phyloP scores from a whole-genome alignment of 2,113 vertebrate genomes.

The Elephas maximus region DNA sequence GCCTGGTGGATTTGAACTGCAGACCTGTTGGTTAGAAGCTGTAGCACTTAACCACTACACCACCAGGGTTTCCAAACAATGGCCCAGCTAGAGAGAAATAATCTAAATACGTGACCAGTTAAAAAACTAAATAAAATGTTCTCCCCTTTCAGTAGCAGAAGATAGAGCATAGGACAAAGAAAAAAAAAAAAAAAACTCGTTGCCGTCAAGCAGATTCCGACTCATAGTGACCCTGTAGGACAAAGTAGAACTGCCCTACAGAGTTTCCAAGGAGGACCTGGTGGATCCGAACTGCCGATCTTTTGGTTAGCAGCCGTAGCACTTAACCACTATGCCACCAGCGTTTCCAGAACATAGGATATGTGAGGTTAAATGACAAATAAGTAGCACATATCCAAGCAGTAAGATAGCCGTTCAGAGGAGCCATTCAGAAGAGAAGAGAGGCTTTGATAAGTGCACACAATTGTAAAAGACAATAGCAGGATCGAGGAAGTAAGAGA shows the following conservation, averaged over 20 bases:
- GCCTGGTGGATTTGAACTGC: not conserved
- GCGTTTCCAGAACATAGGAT: too few relatives aligned
- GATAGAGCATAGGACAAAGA: not conserved
- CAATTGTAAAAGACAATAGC: not conserved
- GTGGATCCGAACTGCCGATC: too few relatives aligned
- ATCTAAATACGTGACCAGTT: not conserved
- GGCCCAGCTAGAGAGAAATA: not conserved
- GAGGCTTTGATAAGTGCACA: not conserved
- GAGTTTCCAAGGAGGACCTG: too few relatives aligned
- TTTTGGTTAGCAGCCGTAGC: too few relatives aligned
- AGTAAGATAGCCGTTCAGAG: not conserved
- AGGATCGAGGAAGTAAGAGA: not conserved
- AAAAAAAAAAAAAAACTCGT: too few relatives aligned
- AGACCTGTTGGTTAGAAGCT: too few relatives aligned
- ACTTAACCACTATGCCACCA: too few relatives aligned
- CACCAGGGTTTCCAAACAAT: not conserved
- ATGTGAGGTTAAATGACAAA: not conserved
- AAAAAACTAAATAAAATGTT: conserved; percentile 14
- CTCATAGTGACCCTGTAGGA: too few relatives aligned
- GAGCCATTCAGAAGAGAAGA: not conserved
- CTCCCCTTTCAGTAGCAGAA: not conserved
- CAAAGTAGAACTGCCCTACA: too few relatives aligned
- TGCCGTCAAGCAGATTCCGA: too few relatives aligned
- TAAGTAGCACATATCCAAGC: not conserved
- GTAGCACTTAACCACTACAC: too few relatives aligned